A percentile compares a stretch with the other conserved stretches of the same genome.
These are phyloP conservation scores for Drosophila birchii DNA, from an alignment of 2,888 invertebrate genomes.

Conservation along the genomic window DNA sequence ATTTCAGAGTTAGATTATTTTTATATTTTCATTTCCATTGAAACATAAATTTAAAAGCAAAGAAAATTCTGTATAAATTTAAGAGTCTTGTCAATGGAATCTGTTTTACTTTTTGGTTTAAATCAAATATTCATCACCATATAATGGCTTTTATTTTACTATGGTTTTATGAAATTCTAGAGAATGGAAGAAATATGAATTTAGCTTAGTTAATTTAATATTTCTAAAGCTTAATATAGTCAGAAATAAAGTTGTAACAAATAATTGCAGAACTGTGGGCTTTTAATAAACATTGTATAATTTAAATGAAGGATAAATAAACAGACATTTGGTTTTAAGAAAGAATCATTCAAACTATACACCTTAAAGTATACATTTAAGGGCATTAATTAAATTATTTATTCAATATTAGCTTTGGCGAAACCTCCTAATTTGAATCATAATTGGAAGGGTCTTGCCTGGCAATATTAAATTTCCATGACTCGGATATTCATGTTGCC, in stretches of 20 bases:
- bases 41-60: not conserved
- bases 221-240: not conserved
- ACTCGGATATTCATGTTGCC: not conserved
- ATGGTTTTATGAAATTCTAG: not conserved
- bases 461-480: constrained; percentile 6
- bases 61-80: constrained; percentile 1
- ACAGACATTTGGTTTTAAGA: not conserved
- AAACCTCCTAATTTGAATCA: not conserved
- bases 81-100: not conserved
- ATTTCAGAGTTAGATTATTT: constrained; percentile 14
- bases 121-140: not conserved
- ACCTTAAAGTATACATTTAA: not conserved
- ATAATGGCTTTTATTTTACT: not conserved
- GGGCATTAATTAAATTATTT: not conserved
- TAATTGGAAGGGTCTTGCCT: not conserved
- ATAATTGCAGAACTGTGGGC: not conserved
- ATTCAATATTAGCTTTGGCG: not conserved
- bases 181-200: not conserved
- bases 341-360: too few species aligned
- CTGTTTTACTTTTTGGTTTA: too few species aligned
- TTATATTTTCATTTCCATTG: constrained; percentile 1
- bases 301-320: not conserved
- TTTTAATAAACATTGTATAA: not conserved
- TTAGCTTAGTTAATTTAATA: too few species aligned
- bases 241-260: not conserved